Evolutionary conservation across 2,113 vertebrate species (phyloP).

Genomic region (Suncus etruscus): DNA sequence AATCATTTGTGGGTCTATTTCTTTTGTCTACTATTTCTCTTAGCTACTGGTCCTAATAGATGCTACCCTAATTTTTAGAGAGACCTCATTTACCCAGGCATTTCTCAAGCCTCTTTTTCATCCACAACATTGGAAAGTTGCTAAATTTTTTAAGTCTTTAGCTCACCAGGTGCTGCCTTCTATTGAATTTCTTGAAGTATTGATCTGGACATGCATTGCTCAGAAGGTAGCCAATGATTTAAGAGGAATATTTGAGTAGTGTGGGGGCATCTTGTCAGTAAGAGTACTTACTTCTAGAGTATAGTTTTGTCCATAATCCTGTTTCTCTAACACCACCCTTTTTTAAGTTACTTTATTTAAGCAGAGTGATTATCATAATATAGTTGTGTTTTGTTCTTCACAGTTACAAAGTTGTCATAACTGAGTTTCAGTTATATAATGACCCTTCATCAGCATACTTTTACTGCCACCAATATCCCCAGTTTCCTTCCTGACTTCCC

Average conservation of each 20-base stretch:
- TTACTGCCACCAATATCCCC: no score
- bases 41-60: background rate
- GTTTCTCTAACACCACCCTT: background rate
- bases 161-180: background rate
- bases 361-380: no score
- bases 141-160: constrained; percentile 6
- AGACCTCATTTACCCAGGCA: background rate
- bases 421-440: no score
- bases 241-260: background rate
- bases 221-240: background rate
- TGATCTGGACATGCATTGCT: background rate
- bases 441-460: no score
- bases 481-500: no score
- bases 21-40: constrained; percentile 21
- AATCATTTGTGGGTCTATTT: constrained; percentile 32
- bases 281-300: no score
- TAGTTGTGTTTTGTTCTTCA: no score
- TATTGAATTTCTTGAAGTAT: background rate
- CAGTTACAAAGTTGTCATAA: no score
- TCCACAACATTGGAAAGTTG: background rate
- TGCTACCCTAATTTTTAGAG: background rate
- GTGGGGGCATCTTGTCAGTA: background rate
- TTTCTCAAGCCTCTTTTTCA: constrained; percentile 29
- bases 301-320: background rate
- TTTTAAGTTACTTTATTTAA: no score